Percentiles rank a stretch among this genome's conserved stretches.
phyloP scores from a whole-genome alignment of 2,113 vertebrate species.

The Lepus timidus region DNA sequence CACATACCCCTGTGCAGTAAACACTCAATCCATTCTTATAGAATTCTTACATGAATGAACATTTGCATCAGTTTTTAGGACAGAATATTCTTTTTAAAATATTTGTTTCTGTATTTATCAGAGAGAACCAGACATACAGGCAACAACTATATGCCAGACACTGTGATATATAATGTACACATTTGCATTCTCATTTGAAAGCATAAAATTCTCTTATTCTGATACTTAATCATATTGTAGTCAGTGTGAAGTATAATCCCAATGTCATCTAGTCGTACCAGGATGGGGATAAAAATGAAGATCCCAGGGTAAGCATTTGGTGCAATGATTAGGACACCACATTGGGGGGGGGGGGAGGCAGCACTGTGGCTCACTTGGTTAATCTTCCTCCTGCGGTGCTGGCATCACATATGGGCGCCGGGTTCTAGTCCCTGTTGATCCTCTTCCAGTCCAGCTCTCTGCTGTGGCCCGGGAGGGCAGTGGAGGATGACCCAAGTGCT shows the following conservation, averaged over 20 bases:
- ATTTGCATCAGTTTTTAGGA: not conserved
- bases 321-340: too few species aligned
- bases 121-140: too few species aligned
- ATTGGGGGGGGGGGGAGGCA: too few species aligned
- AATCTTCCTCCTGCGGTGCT: too few species aligned
- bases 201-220: not conserved
- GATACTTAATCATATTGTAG: not conserved
- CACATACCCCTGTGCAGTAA: not conserved
- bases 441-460: too few species aligned
- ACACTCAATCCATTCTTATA: not conserved
- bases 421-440: too few species aligned
- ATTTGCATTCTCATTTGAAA: not conserved
- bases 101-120: too few species aligned
- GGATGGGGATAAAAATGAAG: not conserved
- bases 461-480: too few species aligned
- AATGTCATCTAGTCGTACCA: not conserved
- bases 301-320: not conserved
- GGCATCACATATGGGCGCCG: too few species aligned
- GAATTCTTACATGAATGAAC: not conserved
- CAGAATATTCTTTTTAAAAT: not conserved
- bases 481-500: too few species aligned
- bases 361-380: too few species aligned
- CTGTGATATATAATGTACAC: not conserved
- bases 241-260: not conserved
- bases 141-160: not conserved